These are phyloP conservation scores for Lasius fuliginosus DNA, from an alignment of 2,888 invertebrate species.

Conservation along the genomic window DNA sequence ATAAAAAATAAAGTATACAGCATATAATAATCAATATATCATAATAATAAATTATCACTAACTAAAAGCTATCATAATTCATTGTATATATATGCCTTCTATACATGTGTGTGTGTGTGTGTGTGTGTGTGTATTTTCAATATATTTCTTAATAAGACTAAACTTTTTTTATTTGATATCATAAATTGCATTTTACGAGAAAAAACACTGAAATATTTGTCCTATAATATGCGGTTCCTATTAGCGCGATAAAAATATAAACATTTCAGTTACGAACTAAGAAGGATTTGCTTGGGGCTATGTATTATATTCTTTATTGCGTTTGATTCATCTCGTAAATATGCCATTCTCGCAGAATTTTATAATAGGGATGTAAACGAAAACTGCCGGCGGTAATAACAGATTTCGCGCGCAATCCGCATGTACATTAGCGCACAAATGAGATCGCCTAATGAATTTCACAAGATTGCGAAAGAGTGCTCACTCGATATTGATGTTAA, in stretches of 20 bases:
- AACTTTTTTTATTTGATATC: neutral
- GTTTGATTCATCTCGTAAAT: constrained; percentile 21
- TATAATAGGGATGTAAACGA: constrained; percentile 36
- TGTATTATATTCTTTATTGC: constrained; percentile 26
- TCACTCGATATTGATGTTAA: neutral
- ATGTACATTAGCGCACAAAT: neutral
- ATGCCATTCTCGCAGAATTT: constrained; percentile 32
- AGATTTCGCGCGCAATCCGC: neutral
- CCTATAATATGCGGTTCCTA: neutral
- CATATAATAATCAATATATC: neutral
- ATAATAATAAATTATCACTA: neutral
- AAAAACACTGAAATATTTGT: constrained; percentile 13
- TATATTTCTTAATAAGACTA: neutral
- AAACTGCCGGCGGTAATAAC: neutral
- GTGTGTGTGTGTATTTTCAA: neutral
- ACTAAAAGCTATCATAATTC: neutral
- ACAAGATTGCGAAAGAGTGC: neutral
- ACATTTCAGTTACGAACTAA: neutral
- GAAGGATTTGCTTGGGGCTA: constrained; percentile 39
- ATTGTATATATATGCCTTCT: neutral
- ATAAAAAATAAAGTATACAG: neutral
- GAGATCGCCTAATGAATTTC: constrained; percentile 35
- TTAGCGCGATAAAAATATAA: constrained; percentile 26
- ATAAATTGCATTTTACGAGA: neutral
- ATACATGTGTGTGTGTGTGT: neutral